Evolutionary conservation across 2,888 invertebrate species (phyloP).

Genomic region (Rotaria socialis): DNA sequence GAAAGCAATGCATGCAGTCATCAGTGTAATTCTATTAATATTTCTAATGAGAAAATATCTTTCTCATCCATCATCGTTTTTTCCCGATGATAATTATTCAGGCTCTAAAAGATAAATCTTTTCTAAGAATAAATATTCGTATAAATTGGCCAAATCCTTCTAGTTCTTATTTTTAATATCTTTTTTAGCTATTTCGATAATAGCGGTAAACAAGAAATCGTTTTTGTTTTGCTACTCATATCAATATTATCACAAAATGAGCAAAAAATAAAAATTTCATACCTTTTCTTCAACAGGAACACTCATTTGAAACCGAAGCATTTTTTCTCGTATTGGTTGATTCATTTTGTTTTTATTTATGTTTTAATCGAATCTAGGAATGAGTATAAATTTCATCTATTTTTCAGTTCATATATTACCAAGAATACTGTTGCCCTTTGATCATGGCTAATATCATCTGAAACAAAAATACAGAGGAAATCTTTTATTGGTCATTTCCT

Average conservation of each 20-base stretch:
- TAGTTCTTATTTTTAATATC: neutral
- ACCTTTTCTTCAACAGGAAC: neutral
- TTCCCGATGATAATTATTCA: neutral
- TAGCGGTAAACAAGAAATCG: too few species aligned
- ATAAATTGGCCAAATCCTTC: neutral
- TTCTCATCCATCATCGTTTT: neutral
- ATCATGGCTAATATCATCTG: neutral
- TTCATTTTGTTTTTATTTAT: neutral
- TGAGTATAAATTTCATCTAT: neutral
- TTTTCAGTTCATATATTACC: neutral
- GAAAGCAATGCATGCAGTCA: too few species aligned
- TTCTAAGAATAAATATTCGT: neutral
- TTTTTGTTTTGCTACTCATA: neutral
- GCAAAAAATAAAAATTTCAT: neutral
- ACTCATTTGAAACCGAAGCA: neutral
- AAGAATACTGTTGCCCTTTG: neutral
- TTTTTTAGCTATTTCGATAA: too few species aligned
- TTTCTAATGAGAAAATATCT: neutral
- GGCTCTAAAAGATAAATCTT: neutral
- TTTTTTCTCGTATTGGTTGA: neutral
- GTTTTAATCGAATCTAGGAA: neutral
- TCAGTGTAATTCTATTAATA: neutral
- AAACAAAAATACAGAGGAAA: neutral
- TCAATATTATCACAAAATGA: neutral
- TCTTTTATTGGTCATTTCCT: neutral